Conservation (phyloP, 2,888 invertebrate species). For the Agrotis clavis region DNA sequence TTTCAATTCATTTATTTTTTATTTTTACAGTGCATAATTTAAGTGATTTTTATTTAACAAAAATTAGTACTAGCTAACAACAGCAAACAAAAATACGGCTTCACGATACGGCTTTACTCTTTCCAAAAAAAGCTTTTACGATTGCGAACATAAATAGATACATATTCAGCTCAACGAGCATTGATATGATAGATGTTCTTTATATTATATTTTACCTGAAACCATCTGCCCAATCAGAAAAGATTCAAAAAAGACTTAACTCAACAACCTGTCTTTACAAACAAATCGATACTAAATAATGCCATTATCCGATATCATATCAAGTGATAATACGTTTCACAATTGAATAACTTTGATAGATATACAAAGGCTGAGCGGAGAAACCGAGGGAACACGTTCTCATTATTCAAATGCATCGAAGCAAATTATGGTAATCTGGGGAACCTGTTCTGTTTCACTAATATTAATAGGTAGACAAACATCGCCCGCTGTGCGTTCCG, state of each 20-base stretch:
- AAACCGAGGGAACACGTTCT: conserved; percentile 85
- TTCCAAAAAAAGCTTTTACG: conserved; percentile 3
- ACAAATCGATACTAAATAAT: conserved; percentile 68
- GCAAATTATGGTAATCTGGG: conserved; percentile 91
- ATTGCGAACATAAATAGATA: background rate
- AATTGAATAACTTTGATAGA: conserved; percentile 83
- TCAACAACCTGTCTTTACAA: conserved; percentile 46
- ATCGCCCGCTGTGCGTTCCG: conserved; percentile 72
- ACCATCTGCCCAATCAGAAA: conserved; percentile 10
- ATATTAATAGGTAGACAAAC: conserved; percentile 88
- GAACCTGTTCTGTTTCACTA: conserved; percentile 90
- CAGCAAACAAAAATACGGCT: background rate
- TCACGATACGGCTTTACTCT: background rate
- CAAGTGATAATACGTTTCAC: conserved; percentile 81
- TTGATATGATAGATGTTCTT: conserved; percentile 9
- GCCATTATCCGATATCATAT: conserved; percentile 69
- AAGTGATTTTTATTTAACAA: background rate
- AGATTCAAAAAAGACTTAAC: conserved; percentile 39
- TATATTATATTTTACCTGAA: conserved; percentile 9
- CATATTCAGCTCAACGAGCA: conserved; percentile 4
- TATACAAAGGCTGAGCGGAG: conserved; percentile 79
- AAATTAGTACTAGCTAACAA: background rate
- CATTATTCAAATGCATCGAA: conserved; percentile 91
- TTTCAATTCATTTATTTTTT: background rate
- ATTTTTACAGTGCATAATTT: background rate